phyloP scores from a whole-genome alignment of 2,888 invertebrate genomes.

The Prostheceraeus crozeri region DNA sequence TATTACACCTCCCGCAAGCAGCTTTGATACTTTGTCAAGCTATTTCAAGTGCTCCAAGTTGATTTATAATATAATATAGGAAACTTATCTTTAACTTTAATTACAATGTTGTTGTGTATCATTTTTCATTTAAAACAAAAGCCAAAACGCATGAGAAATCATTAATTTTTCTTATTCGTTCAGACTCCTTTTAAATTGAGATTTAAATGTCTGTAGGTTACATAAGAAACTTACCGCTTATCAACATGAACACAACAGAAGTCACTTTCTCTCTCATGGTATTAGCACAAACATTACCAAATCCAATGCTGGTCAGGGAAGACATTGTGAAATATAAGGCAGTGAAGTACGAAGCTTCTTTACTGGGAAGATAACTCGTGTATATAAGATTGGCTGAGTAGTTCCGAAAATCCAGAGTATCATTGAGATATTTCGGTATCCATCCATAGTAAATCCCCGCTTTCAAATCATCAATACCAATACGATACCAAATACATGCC shows the following conservation, averaged over 20 bases:
- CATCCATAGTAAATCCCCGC: constrained; percentile 66
- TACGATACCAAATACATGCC: constrained; percentile 96
- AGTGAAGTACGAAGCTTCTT: constrained; percentile 66
- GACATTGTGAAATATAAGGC: constrained; percentile 99
- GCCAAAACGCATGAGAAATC: too few species aligned
- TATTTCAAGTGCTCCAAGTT: too few species aligned
- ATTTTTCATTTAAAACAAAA: too few species aligned
- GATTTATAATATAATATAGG: too few species aligned
- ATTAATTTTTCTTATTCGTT: too few species aligned
- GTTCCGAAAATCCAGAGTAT: constrained; percentile 64
- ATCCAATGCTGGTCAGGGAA: constrained; percentile 99
- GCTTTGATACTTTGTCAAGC: too few species aligned
- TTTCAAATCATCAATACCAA: constrained; percentile 63
- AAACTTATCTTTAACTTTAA: too few species aligned
- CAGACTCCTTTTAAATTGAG: too few species aligned
- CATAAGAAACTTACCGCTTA: constrained; percentile 77
- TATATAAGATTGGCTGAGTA: constrained; percentile 92
- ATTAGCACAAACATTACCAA: constrained; percentile 98
- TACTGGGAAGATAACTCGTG: constrained; percentile 45
- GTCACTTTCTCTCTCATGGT: constrained; percentile 77
- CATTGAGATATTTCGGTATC: constrained; percentile 65
- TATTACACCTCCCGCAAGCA: too few species aligned
- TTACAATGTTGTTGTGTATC: too few species aligned
- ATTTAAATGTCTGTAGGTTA: too few species aligned
- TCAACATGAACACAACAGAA: constrained; percentile 99